Conservation (phyloP, 1,140 invertebrate genomes). For the Hyphantria cunea region DNA sequence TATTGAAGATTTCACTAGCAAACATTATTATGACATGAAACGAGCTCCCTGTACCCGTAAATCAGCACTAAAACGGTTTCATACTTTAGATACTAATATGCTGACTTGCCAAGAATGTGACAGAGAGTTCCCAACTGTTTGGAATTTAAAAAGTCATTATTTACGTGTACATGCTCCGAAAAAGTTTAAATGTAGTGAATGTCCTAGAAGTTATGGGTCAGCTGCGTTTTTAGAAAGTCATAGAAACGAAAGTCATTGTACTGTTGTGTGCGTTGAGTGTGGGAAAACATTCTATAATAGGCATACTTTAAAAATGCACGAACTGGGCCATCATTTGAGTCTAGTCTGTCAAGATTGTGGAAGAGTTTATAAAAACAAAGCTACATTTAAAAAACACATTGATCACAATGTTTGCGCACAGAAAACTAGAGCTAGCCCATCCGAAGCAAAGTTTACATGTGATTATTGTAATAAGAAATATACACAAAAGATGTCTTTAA, state of each 20-base stretch:
- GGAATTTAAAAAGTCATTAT: slow-evolving; percentile 59
- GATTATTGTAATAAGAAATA: slow-evolving; percentile 73
- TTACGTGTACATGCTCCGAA: slow-evolving; percentile 70
- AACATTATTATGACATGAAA: slow-evolving; percentile 52
- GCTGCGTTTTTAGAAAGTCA: slow-evolving; percentile 52
- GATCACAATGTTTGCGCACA: slow-evolving; percentile 64
- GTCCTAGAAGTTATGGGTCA: slow-evolving; percentile 59
- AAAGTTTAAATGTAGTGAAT: slow-evolving; percentile 52
- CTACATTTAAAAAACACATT: slow-evolving; percentile 65
- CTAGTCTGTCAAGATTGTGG: slow-evolving; percentile 64
- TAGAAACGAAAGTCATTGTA: slow-evolving; percentile 55
- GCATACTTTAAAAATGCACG: slow-evolving; percentile 65
- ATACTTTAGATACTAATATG: slow-evolving; percentile 31
- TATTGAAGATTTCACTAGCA: slow-evolving; percentile 41
- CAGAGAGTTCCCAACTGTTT: slow-evolving; percentile 48
- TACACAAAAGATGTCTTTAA: slow-evolving; percentile 63
- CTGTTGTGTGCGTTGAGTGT: slow-evolving; percentile 59
- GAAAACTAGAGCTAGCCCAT: slow-evolving; percentile 50
- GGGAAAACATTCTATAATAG: slow-evolving; percentile 62
- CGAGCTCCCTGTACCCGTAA: slow-evolving; percentile 22
- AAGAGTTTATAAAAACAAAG: slow-evolving; percentile 62
- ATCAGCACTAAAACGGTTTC: slow-evolving; percentile 44
- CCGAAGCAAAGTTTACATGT: slow-evolving; percentile 61
- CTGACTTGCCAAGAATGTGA: slow-evolving; percentile 58
- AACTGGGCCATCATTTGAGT: slow-evolving; percentile 52